phyloP scores from a whole-genome alignment of 1,140 invertebrate species.

The Diorhabda elongata region DNA sequence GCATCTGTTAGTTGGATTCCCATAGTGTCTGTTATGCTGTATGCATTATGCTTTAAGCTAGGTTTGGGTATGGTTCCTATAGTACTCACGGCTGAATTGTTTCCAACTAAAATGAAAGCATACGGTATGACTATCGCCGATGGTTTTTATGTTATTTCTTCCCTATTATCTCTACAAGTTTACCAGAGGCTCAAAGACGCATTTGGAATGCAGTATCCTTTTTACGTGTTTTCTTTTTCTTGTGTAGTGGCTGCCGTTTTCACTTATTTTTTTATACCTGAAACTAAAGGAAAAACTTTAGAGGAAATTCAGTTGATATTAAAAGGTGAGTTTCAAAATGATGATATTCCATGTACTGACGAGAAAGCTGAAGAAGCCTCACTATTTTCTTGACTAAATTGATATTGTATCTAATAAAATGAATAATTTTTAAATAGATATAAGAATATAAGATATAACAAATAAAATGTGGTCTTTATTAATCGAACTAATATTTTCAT shows the following conservation, averaged over 20 bases:
- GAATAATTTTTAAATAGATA: too few species aligned
- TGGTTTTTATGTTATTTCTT: slow-evolving; percentile 43
- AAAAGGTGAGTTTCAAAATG: slow-evolving; percentile 25
- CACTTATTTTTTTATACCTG: slow-evolving; percentile 63
- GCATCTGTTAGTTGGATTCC: slow-evolving; percentile 37
- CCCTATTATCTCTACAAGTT: slow-evolving; percentile 64
- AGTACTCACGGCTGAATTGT: slow-evolving; percentile 65
- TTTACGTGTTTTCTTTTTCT: slow-evolving; percentile 64
- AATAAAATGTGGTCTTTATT: too few species aligned
- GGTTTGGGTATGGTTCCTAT: slow-evolving; percentile 60
- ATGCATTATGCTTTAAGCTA: slow-evolving; percentile 40
- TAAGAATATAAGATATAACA: too few species aligned
- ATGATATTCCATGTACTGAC: too few species aligned
- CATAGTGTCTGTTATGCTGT: slow-evolving; percentile 39
- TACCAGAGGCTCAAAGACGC: slow-evolving; percentile 52
- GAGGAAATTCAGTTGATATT: slow-evolving; percentile 62
- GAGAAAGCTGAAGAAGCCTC: too few species aligned
- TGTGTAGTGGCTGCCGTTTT: slow-evolving; percentile 59
- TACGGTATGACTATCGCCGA: slow-evolving; percentile 44
- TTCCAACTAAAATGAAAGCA: slow-evolving; percentile 60
- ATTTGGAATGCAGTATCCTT: slow-evolving; percentile 54
- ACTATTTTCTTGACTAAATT: too few species aligned
- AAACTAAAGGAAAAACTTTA: slow-evolving; percentile 73
- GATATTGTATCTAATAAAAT: too few species aligned
- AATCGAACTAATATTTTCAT: too few species aligned